Conservation (phyloP, 2,797 vertebrate species). For the Antrozous pallidus region DNA sequence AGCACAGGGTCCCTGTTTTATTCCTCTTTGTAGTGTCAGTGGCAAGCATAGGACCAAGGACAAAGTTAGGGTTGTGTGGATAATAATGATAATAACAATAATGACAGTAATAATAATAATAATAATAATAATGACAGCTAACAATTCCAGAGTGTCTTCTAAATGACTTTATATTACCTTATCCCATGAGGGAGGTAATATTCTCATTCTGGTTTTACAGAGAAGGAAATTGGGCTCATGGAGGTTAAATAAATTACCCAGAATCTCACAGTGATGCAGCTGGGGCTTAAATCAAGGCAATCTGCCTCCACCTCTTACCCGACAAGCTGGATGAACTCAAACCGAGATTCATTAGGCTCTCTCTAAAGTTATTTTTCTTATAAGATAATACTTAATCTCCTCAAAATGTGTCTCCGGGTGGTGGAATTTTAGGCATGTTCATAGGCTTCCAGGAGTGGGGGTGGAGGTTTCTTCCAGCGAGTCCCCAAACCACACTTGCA, state of each 20-base stretch:
- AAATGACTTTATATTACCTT: background rate
- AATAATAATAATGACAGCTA: background rate
- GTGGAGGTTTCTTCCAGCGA: background rate
- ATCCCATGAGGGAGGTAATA: background rate
- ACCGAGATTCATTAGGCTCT: background rate
- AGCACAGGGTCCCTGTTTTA: background rate
- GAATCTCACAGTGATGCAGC: background rate
- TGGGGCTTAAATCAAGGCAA: background rate
- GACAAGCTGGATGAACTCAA: background rate
- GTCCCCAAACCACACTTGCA: background rate
- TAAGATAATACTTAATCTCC: background rate
- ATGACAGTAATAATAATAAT: background rate
- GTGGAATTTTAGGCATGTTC: background rate
- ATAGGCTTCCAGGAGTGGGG: background rate
- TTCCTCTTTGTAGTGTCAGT: background rate
- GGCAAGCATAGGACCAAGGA: background rate
- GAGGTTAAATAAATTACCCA: background rate
- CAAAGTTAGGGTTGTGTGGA: background rate
- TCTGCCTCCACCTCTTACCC: background rate
- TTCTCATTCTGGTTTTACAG: background rate
- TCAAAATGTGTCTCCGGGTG: background rate
- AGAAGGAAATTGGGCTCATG: background rate
- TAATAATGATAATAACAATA: background rate
- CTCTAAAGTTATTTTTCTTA: background rate
- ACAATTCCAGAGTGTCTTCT: background rate